Evolutionary conservation across 1,140 invertebrate species (phyloP), one percentile per base, ranked within the genome.

Genomic region (Ceratina australensis): DNA sequence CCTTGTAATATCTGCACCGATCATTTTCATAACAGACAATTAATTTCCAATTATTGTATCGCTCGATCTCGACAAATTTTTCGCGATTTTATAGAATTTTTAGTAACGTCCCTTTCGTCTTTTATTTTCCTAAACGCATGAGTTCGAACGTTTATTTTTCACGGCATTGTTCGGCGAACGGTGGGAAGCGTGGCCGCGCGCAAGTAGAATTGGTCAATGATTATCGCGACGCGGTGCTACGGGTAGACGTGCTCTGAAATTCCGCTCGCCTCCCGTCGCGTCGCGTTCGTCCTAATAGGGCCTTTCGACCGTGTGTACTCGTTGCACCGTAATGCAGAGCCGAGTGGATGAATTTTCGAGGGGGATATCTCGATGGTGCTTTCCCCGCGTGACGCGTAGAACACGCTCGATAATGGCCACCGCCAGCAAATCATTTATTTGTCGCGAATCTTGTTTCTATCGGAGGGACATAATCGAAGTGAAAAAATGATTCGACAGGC

Each of bases 161-260:
- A 26, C 33, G 26, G 28, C 26, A 66, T 49, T n/a, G 33, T 42
- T 42, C 33, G 33, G 33, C 10, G 33, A 42, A 42, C 33, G 2
- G 24, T 1, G 52, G 50, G 10, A n/a, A 42, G 49, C 18, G 22
- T 24, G 10, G 13, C 2, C n/a, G 22, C 61, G 16, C 3, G 61
- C 18, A 57, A 28, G 52, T 75, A 18, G 63, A 75, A 75, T 47
- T 57, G 72, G 63, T 57, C 72, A n/a, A 52, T 49, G 20, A 57
- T 57, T 49, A 28, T 2, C 33, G 10, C 49, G 49, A 18, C 63
- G 0, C 16, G 13, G 12, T 54, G 16, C 16, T 20, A 20, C 0
- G 5, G 3, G 16, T 42, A 13, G 28, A 63, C 28, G 28, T 2
- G 28, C 26, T 56, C 49, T 16, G 42, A 64, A 47, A 24, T 42